phyloP scores from a whole-genome alignment of 2,888 invertebrate species.

The Mesodorylaimus sp. region DNA sequence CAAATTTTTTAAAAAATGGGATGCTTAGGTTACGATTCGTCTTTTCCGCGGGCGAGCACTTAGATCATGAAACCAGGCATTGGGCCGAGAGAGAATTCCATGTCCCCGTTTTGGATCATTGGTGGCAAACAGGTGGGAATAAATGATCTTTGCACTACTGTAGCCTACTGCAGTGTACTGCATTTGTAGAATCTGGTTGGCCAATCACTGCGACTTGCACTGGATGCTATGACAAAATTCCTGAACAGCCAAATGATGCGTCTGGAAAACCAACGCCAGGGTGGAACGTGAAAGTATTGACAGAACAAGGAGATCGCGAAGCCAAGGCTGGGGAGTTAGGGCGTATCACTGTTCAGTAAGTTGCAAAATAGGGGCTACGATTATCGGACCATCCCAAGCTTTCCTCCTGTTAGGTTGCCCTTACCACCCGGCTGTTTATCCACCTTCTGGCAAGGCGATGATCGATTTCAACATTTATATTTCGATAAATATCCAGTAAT shows the following conservation, averaged over 20 bases:
- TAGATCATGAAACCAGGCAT: constrained; percentile 66
- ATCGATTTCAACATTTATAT: constrained; percentile 58
- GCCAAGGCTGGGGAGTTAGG: constrained; percentile 56
- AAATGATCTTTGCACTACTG: background rate
- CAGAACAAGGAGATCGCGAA: constrained; percentile 46
- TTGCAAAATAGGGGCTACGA: background rate
- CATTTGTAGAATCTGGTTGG: constrained; percentile 55
- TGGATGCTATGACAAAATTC: constrained; percentile 50
- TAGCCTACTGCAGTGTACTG: constrained; percentile 1
- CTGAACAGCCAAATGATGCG: constrained; percentile 49
- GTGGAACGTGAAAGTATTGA: constrained; percentile 47
- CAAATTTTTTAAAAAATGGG: background rate
- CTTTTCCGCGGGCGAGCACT: constrained; percentile 77
- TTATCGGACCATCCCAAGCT: background rate
- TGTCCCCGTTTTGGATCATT: constrained; percentile 64
- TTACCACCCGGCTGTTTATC: constrained; percentile 71
- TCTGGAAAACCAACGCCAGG: constrained; percentile 75
- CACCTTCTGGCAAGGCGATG: constrained; percentile 60
- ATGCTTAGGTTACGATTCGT: constrained; percentile 34
- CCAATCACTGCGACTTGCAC: constrained; percentile 66
- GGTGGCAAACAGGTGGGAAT: constrained; percentile 65
- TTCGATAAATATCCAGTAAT: constrained; percentile 62
- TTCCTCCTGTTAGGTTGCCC: constrained; percentile 49
- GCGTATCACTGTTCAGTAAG: constrained; percentile 45
- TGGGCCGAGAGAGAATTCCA: constrained; percentile 54